These are phyloP conservation scores for Bettongia penicillata DNA, from an alignment of 2,113 vertebrate species.

Conservation along the genomic window DNA sequence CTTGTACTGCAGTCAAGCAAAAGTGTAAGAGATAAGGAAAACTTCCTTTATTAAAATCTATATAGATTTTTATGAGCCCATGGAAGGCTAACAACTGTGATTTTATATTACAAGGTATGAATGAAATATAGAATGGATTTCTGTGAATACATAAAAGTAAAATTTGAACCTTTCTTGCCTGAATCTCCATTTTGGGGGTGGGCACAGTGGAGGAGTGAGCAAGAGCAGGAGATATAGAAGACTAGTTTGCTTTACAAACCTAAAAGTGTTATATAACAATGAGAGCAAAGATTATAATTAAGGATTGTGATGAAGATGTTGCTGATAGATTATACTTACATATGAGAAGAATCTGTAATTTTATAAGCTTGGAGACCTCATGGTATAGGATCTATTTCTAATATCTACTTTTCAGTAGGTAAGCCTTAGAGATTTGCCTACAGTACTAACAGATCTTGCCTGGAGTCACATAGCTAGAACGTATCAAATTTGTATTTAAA, in stretches of 20 bases:
- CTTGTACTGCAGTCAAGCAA: not conserved
- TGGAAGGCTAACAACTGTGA: not conserved
- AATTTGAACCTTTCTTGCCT: not conserved
- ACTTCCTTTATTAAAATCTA: not conserved
- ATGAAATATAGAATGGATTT: not conserved
- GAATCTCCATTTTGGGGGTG: not conserved
- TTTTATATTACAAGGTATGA: not conserved
- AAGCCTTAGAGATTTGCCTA: not conserved
- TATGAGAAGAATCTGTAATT: not conserved
- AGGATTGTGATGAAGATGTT: not conserved
- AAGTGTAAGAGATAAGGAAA: not conserved
- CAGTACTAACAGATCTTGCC: not conserved
- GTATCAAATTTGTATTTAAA: not conserved
- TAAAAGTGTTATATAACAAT: not conserved
- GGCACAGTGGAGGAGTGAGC: not conserved
- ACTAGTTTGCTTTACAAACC: not conserved
- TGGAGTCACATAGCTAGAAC: not conserved
- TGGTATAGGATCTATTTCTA: not conserved
- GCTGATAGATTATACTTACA: not conserved
- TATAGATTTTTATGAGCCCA: not conserved
- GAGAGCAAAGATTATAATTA: not conserved
- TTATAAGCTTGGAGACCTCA: not conserved
- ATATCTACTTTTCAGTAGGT: not conserved
- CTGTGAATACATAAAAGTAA: not conserved
- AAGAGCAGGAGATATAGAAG: not conserved